Conservation (phyloP, 1,140 invertebrate genomes). For the Onthophagus taurus region DNA sequence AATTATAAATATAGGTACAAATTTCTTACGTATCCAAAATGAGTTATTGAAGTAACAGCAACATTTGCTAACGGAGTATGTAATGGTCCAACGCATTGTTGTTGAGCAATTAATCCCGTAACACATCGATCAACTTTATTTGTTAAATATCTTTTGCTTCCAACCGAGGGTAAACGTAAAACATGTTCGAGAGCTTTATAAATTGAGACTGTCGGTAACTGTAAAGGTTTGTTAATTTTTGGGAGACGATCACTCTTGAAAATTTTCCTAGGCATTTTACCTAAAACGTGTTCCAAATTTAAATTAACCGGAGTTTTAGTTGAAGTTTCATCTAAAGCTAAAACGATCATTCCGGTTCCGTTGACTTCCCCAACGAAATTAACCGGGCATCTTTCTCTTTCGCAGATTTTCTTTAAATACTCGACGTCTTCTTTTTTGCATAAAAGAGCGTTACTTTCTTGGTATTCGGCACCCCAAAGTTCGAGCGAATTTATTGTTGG, state of each 20-base stretch:
- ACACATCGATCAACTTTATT: constrained; percentile 95
- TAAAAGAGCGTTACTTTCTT: constrained; percentile 89
- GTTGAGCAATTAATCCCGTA: constrained; percentile 90
- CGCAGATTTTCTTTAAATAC: constrained; percentile 63
- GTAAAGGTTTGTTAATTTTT: constrained; percentile 34
- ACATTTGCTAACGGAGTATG: constrained; percentile 93
- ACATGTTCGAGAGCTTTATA: constrained; percentile 68
- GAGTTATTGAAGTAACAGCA: constrained; percentile 80
- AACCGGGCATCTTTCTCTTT: constrained; percentile 84
- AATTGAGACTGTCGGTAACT: constrained; percentile 48
- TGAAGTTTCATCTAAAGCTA: constrained; percentile 42
- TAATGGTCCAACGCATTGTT: constrained; percentile 93
- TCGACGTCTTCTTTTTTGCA: constrained; percentile 54
- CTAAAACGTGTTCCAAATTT: constrained; percentile 81
- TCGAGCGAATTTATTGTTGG: constrained; percentile 88
- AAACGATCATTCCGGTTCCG: constrained; percentile 70
- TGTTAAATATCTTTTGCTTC: constrained; percentile 91
- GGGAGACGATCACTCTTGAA: constrained; percentile 42
- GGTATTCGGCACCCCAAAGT: constrained; percentile 97
- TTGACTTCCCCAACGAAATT: constrained; percentile 90
- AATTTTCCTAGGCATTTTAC: constrained; percentile 76
- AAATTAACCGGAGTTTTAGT: constrained; percentile 61
- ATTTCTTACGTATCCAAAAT: constrained; percentile 51
- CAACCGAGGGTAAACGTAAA: constrained; percentile 80
- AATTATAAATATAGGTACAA: too few relatives aligned